Base-by-base conservation (phyloP, 2,797 vertebrate genomes). In the Pangasius sanitwongsei region DNA sequence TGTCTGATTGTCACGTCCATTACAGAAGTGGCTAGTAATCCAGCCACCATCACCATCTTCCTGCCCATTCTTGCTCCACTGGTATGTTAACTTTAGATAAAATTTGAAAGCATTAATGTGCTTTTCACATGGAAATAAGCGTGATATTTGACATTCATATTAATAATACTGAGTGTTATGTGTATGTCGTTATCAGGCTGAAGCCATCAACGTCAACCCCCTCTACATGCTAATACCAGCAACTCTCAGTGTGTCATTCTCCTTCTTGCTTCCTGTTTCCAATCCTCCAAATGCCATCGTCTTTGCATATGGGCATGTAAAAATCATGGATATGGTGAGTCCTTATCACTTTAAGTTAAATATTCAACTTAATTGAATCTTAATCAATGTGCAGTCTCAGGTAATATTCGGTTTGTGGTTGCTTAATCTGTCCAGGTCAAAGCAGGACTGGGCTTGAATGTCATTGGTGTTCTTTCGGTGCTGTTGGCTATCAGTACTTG, bases 11-110 rank as follows among this genome's bases (percentile, higher is more conserved):
- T 98, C 87, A 99, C 98, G 78, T 96, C 95, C 31, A 94, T 98
- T 92, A 99, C 98, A 23, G 97, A 99, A 91, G 96, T 98, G 90
- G 97, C 97, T 91, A 98, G 98, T 94, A 99, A 99, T 85, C 96
- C 98, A 20, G 97, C 98, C 87, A 99, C 98, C 57, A 97, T 97
- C 88, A 98, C 97, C 0, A 97, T 98, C 88, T 97, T 98, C 94
- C 95, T 98, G 85, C 98, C 97, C 65, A 98, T 99, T 93, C 93
- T 98, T 0, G 94, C 97, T 88, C 96, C 98, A 83, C 88, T 98
- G 97, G 98, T 99, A 92, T 93, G 97, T 95, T 81, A 41, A 23
- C 15, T n/a, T 69, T 91, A 61, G 20, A 86, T n/a, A 31, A n/a
- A 84, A 48, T 55, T 23, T 12, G 2, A 86, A 67, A 15, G 2